Base-by-base conservation (phyloP, 2,888 invertebrate genomes). In the Caenorhabditis sp. region DNA sequence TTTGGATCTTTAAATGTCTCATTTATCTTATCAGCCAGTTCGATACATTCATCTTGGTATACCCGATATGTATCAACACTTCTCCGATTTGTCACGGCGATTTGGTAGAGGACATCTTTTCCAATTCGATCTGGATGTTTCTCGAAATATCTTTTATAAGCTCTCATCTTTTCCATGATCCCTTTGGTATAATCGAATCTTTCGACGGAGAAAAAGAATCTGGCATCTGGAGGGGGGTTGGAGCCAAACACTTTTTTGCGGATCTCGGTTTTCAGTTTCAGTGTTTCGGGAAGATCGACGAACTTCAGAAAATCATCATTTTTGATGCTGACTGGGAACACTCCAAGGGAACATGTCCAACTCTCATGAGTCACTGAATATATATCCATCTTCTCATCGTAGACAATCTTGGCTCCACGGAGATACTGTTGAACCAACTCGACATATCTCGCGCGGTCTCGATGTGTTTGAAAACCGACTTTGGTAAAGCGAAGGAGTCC, bases 401-500 rank as follows among this genome's bases (percentile, higher is more conserved):
- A 81, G 12, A 53, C 56, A 50, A 84, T 77, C 27, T 76, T 77
- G 0, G 83, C 85, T 14, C 78, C 77, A 36, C 76, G 78, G 59
- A 87, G 53, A 67, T 87, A 80, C 38, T 81, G 80, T 57, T 78
- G 63, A 8, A 87, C 84, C 50, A 85, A 63, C 27, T 83, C 77
- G 21, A 87, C 69, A 65, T 85, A 87, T 53, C 80, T 82, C 27
- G 76, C 73, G 8, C 86, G 75, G 64, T 87, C 87, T 1, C 85
- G 69, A 62, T 87, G 86, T 8, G 87, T 87, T 82, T 87, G 87
- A 77, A 87, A 87, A 49, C 87, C 87, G 59, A 87, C 85, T 93
- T 95, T 93, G 86, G 95, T 95, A 89, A 94, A 89, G 91, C 92
- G 93, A 62, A 95, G 91, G 91, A 95, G 93, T 77, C 95, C 95